Evolutionary conservation across 2,113 vertebrate species (phyloP).

Genomic region (Chaetodon auriga): DNA sequence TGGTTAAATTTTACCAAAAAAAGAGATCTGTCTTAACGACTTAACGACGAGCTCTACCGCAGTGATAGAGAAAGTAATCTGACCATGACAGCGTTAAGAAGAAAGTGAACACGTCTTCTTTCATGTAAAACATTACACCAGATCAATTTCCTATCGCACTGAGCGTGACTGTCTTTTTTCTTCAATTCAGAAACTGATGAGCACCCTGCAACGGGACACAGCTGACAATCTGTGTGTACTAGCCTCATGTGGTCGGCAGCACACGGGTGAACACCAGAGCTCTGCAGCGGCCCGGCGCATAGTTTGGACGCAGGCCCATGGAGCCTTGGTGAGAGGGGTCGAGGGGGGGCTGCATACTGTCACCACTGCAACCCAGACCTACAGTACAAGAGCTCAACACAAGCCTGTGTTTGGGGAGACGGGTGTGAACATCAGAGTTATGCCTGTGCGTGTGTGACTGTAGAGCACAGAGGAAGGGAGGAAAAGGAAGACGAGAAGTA

Average conservation of each 20-base stretch:
- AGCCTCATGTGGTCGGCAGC: constrained; percentile 52
- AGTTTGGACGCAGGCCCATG: constrained; percentile 65
- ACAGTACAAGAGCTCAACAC: not conserved
- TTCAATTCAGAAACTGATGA: constrained; percentile 22
- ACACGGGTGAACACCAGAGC: constrained; percentile 22
- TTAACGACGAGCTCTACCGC: not conserved
- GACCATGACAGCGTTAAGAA: not conserved
- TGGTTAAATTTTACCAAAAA: not conserved
- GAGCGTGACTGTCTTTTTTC: constrained; percentile 18
- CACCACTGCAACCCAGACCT: constrained; percentile 31
- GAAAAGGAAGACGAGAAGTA: not conserved
- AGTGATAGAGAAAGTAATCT: not conserved
- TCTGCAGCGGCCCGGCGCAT: constrained; percentile 32
- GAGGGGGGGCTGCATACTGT: constrained; percentile 28
- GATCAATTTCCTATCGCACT: constrained; percentile 1
- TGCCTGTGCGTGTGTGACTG: not conserved
- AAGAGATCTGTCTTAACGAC: not conserved
- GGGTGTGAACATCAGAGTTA: constrained; percentile 18
- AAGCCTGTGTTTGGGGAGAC: constrained; percentile 31
- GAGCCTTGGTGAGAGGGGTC: constrained; percentile 46
- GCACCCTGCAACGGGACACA: constrained; percentile 35
- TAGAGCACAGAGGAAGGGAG: not conserved
- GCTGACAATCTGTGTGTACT: constrained; percentile 58
- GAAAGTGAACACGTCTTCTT: not conserved
- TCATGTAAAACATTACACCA: constrained; percentile 9